phyloP scores from a whole-genome alignment of 2,888 invertebrate genomes.

The Ichneumoninae sp. region DNA sequence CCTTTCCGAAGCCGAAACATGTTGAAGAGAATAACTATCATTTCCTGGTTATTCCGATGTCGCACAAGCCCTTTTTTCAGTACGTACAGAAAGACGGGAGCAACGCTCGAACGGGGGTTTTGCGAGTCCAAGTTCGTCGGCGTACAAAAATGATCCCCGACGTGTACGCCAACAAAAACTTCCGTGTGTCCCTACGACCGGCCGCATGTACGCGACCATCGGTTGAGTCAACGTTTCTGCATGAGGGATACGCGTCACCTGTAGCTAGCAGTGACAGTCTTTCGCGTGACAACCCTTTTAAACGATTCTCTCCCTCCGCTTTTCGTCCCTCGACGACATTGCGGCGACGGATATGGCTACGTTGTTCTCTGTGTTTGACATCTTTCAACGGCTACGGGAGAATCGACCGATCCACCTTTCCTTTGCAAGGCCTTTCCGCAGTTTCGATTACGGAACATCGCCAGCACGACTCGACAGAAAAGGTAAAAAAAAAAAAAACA shows the following conservation, averaged over 20 bases:
- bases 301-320: slow-evolving; percentile 64
- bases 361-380: slow-evolving; percentile 65
- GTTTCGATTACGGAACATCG: not conserved
- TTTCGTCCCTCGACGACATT: slow-evolving; percentile 37
- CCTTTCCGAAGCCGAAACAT: no score
- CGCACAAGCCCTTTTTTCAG: not conserved
- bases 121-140: slow-evolving; percentile 48
- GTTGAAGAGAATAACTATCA: no score
- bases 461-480: not conserved
- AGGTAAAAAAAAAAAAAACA: not conserved
- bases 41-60: not conserved
- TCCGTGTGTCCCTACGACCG: slow-evolving; percentile 52
- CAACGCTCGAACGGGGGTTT: not conserved
- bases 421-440: slow-evolving; percentile 42
- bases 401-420: slow-evolving; percentile 37
- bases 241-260: slow-evolving; percentile 57
- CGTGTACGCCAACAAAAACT: slow-evolving; percentile 39
- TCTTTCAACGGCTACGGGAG: slow-evolving; percentile 62
- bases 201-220: slow-evolving; percentile 16
- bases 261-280: slow-evolving; percentile 63
- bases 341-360: slow-evolving; percentile 53
- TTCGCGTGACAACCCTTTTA: slow-evolving; percentile 67
- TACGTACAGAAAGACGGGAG: not conserved
- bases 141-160: slow-evolving; percentile 42
- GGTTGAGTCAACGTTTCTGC: slow-evolving; percentile 52